Evolutionary conservation across 2,113 vertebrate species (phyloP).

Genomic region (Labeo rohita): DNA sequence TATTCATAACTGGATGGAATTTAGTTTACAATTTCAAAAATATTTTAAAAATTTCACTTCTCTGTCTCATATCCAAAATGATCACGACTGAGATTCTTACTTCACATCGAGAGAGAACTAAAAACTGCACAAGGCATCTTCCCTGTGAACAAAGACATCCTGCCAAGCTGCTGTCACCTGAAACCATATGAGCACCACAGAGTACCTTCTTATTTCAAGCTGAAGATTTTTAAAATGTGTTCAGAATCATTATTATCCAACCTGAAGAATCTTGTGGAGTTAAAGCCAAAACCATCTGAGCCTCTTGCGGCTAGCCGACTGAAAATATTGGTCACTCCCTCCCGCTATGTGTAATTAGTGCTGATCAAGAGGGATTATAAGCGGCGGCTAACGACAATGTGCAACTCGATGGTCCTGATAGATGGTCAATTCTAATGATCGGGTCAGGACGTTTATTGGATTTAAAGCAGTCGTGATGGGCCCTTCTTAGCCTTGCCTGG

Average conservation of each 20-base stretch:
- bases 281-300: not conserved
- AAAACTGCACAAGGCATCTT: slow-evolving; percentile 9
- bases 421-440: slow-evolving; percentile 82
- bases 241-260: not conserved
- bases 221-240: slow-evolving; percentile 33
- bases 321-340: slow-evolving; percentile 72
- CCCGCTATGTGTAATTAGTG: slow-evolving; percentile 77
- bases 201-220: not conserved
- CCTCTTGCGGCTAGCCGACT: not conserved
- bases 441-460: slow-evolving; percentile 76
- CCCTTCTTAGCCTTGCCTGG: slow-evolving; percentile 70
- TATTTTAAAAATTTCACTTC: not conserved
- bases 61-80: slow-evolving; percentile 9
- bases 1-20: not conserved
- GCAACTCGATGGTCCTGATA: slow-evolving; percentile 79
- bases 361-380: slow-evolving; percentile 81
- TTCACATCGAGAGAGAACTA: slow-evolving; percentile 11
- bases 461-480: slow-evolving; percentile 78
- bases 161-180: slow-evolving; percentile 31
- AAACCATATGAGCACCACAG: not conserved
- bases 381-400: slow-evolving; percentile 71
- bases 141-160: slow-evolving; percentile 3
- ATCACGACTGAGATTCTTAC: slow-evolving; percentile 3
- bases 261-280: slow-evolving; percentile 1
- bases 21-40: not conserved